Conservation (phyloP, 2,797 vertebrate species). For the Ciconia nigra region DNA sequence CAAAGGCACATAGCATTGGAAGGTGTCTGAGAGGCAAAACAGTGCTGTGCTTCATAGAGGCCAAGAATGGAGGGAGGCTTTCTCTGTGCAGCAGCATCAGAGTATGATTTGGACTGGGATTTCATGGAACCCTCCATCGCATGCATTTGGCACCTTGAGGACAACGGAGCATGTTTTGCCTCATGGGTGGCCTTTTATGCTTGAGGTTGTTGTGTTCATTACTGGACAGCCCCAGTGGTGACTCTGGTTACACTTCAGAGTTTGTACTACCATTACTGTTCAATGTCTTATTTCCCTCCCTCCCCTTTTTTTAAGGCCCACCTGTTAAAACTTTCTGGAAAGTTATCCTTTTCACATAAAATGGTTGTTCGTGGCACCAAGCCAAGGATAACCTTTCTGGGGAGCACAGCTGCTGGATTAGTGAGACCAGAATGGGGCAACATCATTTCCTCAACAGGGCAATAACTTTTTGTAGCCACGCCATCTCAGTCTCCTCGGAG, state of each 20-base stretch:
- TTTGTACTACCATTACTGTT: neutral
- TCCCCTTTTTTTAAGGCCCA: neutral
- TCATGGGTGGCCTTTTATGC: neutral
- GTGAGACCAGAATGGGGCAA: neutral
- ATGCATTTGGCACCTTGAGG: neutral
- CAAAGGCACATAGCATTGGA: neutral
- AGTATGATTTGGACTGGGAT: neutral
- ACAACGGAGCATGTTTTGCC: neutral
- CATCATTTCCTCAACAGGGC: neutral
- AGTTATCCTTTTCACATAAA: neutral
- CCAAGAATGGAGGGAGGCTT: neutral
- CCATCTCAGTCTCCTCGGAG: neutral
- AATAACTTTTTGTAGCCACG: neutral
- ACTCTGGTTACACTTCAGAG: neutral
- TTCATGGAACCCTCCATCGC: neutral
- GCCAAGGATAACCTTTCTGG: neutral
- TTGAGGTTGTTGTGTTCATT: neutral
- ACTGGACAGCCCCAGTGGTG: neutral
- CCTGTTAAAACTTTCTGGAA: neutral
- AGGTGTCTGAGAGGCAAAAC: neutral
- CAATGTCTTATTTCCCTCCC: neutral
- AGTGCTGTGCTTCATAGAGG: neutral
- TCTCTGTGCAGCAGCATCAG: neutral
- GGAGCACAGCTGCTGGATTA: neutral
- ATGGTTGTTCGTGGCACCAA: neutral